Evolutionary conservation across 2,888 invertebrate genomes (phyloP).

Genomic region (Pardosa pseudoannulata): DNA sequence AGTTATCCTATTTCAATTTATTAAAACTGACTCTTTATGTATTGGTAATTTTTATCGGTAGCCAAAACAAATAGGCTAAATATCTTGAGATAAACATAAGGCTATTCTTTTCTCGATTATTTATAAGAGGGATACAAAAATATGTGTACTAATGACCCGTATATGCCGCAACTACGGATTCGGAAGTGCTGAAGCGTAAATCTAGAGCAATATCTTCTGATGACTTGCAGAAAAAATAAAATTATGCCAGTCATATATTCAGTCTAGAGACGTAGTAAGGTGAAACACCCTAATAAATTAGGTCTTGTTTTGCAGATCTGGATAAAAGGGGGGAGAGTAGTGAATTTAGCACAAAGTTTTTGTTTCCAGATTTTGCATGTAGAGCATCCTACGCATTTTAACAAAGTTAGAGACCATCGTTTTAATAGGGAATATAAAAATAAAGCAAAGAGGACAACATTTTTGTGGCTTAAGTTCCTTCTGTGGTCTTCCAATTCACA

Average conservation of each 20-base stretch:
- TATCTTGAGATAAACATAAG: not conserved
- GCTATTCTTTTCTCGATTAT: not conserved
- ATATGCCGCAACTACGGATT: not conserved
- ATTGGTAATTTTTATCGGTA: not conserved
- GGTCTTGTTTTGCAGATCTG: not conserved
- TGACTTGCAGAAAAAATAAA: conserved; percentile 6
- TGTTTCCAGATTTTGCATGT: too few relatives aligned
- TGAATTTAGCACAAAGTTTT: too few relatives aligned
- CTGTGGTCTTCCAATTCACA: too few relatives aligned
- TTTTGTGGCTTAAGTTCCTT: too few relatives aligned
- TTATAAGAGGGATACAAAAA: not conserved
- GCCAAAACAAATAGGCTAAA: not conserved
- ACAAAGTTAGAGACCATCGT: too few relatives aligned
- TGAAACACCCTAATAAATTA: not conserved
- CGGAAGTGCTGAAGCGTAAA: not conserved
- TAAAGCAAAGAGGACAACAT: too few relatives aligned
- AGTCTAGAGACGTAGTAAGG: not conserved
- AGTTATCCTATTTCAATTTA: too few relatives aligned
- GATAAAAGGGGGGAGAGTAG: too few relatives aligned
- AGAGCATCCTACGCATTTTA: too few relatives aligned
- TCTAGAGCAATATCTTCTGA: conserved; percentile 13
- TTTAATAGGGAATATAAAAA: too few relatives aligned
- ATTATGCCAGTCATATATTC: not conserved
- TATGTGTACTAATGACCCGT: not conserved
- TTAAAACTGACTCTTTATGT: too few relatives aligned